These are phyloP conservation scores for Chiridota heheva DNA, from an alignment of 35 echinoderm and acorn worm genomes.

Conservation along the genomic window DNA sequence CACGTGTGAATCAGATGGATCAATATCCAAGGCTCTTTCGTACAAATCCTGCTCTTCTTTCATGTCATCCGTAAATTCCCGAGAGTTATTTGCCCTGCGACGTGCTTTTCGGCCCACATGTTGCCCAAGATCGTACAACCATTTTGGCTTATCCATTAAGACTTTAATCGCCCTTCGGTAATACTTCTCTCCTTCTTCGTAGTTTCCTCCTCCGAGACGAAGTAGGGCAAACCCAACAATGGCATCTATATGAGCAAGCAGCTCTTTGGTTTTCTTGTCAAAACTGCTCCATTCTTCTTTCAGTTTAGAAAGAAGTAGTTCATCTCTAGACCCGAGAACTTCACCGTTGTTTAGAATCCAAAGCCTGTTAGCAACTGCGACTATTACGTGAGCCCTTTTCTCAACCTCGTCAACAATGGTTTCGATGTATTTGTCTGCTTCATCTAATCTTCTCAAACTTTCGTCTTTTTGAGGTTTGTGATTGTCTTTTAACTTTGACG, in stretches of 20 bases:
- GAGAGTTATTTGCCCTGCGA: background rate
- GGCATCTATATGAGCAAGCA: background rate
- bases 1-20: background rate
- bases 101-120: background rate
- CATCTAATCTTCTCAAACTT: background rate
- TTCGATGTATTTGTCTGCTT: background rate
- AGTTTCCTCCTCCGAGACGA: slow-evolving; percentile 7
- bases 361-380: slow-evolving; percentile 4
- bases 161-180: background rate
- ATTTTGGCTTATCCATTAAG: background rate
- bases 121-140: slow-evolving; percentile 3
- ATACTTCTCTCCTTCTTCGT: background rate
- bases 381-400: background rate
- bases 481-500: slow-evolving; percentile 2
- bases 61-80: background rate
- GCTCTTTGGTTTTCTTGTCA: background rate
- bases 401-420: background rate
- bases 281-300: background rate
- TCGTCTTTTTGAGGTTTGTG: slow-evolving; percentile 2
- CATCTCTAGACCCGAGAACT: background rate
- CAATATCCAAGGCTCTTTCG: slow-evolving; percentile 11
- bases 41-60: slow-evolving; percentile 5
- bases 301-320: background rate
- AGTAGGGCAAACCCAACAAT: slow-evolving; percentile 13
- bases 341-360: slow-evolving; percentile 11